Evolutionary conservation across 2,797 vertebrate species (phyloP).

Genomic region (Peromyscus aztecus): DNA sequence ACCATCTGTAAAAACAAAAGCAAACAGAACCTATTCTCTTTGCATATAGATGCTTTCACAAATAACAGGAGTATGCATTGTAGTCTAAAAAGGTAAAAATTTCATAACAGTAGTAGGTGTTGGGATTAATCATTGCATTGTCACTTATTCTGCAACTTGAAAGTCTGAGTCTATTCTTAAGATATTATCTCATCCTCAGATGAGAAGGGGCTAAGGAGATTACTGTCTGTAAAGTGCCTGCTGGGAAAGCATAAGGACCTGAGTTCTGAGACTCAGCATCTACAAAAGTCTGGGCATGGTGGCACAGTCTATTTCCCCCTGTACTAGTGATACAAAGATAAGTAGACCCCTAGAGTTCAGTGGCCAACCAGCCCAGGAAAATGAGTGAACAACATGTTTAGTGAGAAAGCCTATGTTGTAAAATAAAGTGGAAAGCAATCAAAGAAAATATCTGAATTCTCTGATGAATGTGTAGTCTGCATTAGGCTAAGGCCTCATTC

Average conservation of each 20-base stretch:
- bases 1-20: conserved; percentile 18
- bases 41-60: background rate
- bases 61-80: background rate
- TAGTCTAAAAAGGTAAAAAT: background rate
- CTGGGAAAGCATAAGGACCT: background rate
- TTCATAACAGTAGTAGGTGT: background rate
- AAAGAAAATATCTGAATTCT: background rate
- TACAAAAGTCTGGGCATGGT: background rate
- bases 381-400: too few relatives aligned
- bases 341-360: background rate
- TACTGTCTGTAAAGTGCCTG: background rate
- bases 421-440: background rate
- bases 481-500: background rate
- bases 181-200: background rate
- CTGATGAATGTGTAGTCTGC: background rate
- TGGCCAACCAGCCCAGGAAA: background rate
- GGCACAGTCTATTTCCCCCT: background rate
- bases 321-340: background rate
- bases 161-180: background rate
- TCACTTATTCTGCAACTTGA: background rate
- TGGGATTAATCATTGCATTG: conserved; percentile 4
- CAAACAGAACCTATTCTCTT: background rate
- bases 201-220: background rate
- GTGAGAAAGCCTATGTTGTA: background rate
- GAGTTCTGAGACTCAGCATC: background rate